Conservation (phyloP, 2,888 invertebrate species). For the Thecocarcelia acutangulata region DNA sequence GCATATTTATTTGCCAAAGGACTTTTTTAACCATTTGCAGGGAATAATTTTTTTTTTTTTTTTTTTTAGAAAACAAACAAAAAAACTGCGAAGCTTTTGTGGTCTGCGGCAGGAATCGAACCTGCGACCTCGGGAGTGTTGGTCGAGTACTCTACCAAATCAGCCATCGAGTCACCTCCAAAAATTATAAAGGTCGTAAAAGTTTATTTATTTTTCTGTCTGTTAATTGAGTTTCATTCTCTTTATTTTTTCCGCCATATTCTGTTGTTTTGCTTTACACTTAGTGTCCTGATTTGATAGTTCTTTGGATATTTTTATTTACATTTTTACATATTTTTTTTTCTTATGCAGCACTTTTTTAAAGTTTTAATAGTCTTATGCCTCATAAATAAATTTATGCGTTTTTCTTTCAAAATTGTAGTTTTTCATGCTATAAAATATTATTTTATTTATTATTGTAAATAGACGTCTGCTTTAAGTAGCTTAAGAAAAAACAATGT, state of each 20-base stretch:
- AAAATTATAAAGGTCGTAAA: too few species aligned
- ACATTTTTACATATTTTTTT: conserved; percentile 25
- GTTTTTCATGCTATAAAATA: conserved; percentile 46
- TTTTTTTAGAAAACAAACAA: too few species aligned
- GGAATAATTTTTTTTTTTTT: too few species aligned
- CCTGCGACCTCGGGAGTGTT: too few species aligned
- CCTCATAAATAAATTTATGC: conserved; percentile 68
- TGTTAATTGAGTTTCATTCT: conserved; percentile 6
- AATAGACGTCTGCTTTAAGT: conserved; percentile 48
- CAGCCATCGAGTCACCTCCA: too few species aligned
- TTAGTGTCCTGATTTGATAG: conserved; percentile 60
- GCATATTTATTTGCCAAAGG: too few species aligned
- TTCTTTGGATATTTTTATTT: conserved; percentile 40
- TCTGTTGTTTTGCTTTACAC: conserved; percentile 36
- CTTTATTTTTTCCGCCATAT: not conserved
- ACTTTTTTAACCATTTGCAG: too few species aligned
- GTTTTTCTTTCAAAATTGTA: conserved; percentile 14
- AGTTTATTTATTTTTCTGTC: too few species aligned
- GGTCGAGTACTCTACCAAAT: too few species aligned
- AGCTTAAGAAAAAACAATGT: conserved; percentile 48
- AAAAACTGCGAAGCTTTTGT: too few species aligned
- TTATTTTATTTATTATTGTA: conserved; percentile 50
- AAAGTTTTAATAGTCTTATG: conserved; percentile 64
- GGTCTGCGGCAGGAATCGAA: too few species aligned
- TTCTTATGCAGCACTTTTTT: conserved; percentile 49